Evolutionary conservation across 2,888 invertebrate species (phyloP).

Genomic region (Hydrotaea diabolus): DNA sequence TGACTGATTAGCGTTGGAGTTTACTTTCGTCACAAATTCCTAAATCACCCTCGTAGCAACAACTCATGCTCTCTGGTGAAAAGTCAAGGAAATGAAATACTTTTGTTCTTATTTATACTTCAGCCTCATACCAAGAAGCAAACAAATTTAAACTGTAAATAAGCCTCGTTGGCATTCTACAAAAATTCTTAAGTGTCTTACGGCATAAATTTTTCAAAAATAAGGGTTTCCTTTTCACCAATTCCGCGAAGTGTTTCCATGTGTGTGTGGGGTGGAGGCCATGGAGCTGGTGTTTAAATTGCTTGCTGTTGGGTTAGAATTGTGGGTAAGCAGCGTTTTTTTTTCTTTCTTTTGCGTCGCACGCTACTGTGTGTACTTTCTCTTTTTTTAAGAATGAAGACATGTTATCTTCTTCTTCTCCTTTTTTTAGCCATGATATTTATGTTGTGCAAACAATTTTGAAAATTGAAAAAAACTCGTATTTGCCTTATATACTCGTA

Average conservation of each 20-base stretch:
- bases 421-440: conserved; percentile 54
- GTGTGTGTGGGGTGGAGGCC: neutral
- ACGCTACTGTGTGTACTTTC: neutral
- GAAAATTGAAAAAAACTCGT: conserved; percentile 62
- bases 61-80: neutral
- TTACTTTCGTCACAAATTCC: neutral
- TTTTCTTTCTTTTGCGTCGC: conserved; percentile 17
- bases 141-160: conserved; percentile 55
- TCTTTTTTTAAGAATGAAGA: neutral
- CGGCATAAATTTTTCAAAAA: conserved; percentile 49
- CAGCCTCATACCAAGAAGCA: conserved; percentile 7
- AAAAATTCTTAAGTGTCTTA: conserved; percentile 61
- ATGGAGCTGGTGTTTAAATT: neutral
- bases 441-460: conserved; percentile 62
- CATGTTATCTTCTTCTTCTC: neutral
- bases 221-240: conserved; percentile 55
- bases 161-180: conserved; percentile 60
- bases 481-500: neutral
- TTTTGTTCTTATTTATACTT: conserved; percentile 20
- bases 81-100: conserved; percentile 48
- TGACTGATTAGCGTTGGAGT: no score
- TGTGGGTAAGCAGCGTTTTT: conserved; percentile 34
- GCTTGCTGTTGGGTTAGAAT: conserved; percentile 17
- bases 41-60: neutral
- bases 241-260: conserved; percentile 49